Conservation (phyloP, 2,797 vertebrate genomes). For the Centropyge bicolor region DNA sequence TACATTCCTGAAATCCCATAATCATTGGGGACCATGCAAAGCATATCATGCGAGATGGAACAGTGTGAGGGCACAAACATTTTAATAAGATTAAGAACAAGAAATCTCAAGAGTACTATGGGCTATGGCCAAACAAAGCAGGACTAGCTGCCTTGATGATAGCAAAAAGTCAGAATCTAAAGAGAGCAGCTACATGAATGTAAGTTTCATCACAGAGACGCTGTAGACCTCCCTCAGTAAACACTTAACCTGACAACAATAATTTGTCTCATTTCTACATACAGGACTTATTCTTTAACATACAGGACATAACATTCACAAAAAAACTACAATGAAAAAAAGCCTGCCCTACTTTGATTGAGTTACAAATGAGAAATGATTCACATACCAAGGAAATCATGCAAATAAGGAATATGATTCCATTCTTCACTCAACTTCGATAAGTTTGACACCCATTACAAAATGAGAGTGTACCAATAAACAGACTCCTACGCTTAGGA, state of each 20-base stretch:
- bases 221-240: constrained; percentile 60
- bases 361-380: constrained; percentile 69
- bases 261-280: constrained; percentile 53
- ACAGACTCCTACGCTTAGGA: constrained; percentile 70
- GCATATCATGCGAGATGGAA: neutral
- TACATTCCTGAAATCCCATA: neutral
- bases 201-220: constrained; percentile 57
- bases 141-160: constrained; percentile 67
- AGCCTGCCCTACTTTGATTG: constrained; percentile 55
- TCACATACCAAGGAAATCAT: constrained; percentile 73
- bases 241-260: constrained; percentile 66
- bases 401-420: constrained; percentile 66
- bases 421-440: constrained; percentile 52
- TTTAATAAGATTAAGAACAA: constrained; percentile 79
- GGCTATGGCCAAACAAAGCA: constrained; percentile 69
- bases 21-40: neutral
- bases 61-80: constrained; percentile 68
- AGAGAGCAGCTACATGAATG: constrained; percentile 66
- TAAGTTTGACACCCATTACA: constrained; percentile 62
- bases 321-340: constrained; percentile 60
- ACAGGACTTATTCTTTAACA: constrained; percentile 46
- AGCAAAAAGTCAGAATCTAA: constrained; percentile 61
- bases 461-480: constrained; percentile 71
- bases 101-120: constrained; percentile 54
- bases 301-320: constrained; percentile 58